Evolutionary conservation across 2,797 vertebrate species (phyloP).

Genomic region (Alca torda): DNA sequence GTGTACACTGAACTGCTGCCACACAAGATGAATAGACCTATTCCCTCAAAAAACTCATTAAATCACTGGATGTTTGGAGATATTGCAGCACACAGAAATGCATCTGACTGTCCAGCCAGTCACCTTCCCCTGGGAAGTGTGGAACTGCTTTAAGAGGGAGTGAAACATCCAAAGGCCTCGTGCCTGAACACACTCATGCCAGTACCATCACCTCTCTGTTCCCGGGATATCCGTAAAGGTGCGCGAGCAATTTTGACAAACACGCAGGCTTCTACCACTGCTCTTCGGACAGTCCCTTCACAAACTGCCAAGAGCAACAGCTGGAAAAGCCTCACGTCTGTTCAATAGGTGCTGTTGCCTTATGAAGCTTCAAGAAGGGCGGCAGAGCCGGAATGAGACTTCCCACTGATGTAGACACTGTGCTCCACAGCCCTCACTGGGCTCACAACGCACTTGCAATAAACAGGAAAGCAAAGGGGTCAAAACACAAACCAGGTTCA

Average conservation of each 20-base stretch:
- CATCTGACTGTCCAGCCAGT: neutral
- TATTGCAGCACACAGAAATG: neutral
- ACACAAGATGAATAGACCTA: neutral
- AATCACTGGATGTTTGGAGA: neutral
- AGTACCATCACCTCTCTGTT: neutral
- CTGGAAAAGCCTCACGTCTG: neutral
- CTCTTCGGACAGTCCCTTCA: neutral
- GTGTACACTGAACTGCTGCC: neutral
- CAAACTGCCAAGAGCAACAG: neutral
- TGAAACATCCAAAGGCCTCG: neutral
- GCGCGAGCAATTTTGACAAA: neutral
- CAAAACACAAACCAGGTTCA: neutral
- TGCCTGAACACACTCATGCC: neutral
- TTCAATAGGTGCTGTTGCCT: neutral
- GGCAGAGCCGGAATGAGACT: neutral
- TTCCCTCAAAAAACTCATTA: neutral
- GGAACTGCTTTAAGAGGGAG: neutral
- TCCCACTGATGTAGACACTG: accelerated
- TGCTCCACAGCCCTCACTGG: neutral
- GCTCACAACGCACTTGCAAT: neutral
- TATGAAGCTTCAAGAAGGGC: neutral
- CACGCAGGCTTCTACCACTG: neutral
- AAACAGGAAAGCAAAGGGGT: neutral
- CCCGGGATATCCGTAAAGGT: accelerated
- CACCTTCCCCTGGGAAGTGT: neutral